phyloP scores from a whole-genome alignment of 2,888 invertebrate species.

The Thera britannica region DNA sequence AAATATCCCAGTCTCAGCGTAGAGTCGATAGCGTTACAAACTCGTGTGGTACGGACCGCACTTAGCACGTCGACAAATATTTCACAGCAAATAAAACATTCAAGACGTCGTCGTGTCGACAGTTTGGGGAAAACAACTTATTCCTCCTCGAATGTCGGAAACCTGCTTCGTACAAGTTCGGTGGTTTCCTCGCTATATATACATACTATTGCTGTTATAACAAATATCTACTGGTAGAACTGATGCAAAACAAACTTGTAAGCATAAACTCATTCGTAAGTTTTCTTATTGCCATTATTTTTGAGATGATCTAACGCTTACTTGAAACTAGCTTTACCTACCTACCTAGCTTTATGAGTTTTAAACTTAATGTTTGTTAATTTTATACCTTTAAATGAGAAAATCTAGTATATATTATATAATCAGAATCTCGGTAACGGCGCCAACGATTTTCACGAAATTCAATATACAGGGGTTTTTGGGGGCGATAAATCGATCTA shows the following conservation, averaged over 20 bases:
- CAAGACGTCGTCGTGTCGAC: neutral
- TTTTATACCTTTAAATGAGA: too few species aligned
- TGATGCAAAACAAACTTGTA: neutral
- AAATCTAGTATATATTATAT: too few species aligned
- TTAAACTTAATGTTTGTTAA: too few species aligned
- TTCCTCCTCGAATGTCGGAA: constrained; percentile 8
- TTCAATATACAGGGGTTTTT: too few species aligned
- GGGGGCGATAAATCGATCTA: too few species aligned
- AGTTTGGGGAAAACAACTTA: constrained; percentile 19
- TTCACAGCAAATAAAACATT: constrained; percentile 30
- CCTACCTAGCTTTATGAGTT: too few species aligned
- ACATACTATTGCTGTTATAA: constrained; percentile 6
- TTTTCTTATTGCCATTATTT: neutral
- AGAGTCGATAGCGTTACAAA: neutral
- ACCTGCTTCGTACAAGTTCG: constrained; percentile 18
- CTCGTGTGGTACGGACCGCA: constrained; percentile 2
- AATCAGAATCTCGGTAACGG: too few species aligned
- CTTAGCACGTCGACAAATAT: constrained; percentile 22
- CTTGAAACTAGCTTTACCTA: too few species aligned
- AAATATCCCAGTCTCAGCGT: neutral
- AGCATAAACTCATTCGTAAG: constrained; percentile 1
- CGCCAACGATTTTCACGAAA: too few species aligned
- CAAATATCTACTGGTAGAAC: neutral
- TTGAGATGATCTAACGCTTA: neutral
- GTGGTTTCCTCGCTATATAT: constrained; percentile 6